Conservation (phyloP, 2,797 vertebrate genomes). For the Myotis daubentonii region DNA sequence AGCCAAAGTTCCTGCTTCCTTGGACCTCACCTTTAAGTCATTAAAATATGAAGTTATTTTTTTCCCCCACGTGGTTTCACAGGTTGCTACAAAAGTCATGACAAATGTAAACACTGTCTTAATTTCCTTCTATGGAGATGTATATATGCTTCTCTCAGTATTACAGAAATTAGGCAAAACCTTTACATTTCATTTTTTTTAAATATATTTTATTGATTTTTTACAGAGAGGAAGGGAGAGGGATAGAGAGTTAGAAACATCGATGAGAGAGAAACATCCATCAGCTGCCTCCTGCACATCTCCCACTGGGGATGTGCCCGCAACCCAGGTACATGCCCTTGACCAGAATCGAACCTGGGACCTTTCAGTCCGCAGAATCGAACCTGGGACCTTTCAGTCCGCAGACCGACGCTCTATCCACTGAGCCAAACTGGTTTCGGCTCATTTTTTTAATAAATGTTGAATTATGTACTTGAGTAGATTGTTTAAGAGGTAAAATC, state of each 20-base stretch:
- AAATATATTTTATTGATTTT: too few relatives aligned
- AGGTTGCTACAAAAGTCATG: neutral
- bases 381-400: too few relatives aligned
- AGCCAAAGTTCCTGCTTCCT: neutral
- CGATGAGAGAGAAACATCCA: too few relatives aligned
- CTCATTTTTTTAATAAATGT: conserved; percentile 15
- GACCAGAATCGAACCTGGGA: too few relatives aligned
- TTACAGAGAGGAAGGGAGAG: too few relatives aligned
- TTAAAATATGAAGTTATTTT: neutral
- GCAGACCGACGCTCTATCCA: too few relatives aligned
- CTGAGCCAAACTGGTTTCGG: too few relatives aligned
- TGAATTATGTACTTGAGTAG: neutral
- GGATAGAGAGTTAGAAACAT: too few relatives aligned
- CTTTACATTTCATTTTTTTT: conserved; percentile 21
- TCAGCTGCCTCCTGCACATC: too few relatives aligned
- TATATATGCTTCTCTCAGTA: neutral
- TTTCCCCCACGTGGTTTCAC: neutral
- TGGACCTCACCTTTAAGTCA: neutral
- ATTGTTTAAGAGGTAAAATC: neutral
- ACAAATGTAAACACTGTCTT: neutral
- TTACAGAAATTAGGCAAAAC: neutral
- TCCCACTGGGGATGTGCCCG: too few relatives aligned
- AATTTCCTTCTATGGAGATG: neutral
- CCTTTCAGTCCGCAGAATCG: too few relatives aligned
- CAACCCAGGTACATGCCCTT: too few relatives aligned